Base-by-base conservation (phyloP, 2,888 invertebrate species). In the Leptinotarsa rubiginosa region DNA sequence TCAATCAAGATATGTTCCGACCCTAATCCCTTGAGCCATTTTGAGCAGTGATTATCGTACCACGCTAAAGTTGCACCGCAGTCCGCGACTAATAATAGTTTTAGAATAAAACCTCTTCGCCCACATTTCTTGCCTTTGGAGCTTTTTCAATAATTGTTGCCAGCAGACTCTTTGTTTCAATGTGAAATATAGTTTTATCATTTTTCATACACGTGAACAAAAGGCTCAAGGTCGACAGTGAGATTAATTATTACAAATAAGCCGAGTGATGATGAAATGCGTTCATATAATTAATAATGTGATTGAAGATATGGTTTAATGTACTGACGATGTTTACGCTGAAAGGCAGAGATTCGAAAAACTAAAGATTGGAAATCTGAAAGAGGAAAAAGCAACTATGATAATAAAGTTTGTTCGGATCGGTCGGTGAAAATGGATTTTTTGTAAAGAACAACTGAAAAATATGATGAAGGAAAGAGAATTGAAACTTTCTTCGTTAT, bases 31-130 rank as follows among this genome's bases (percentile, higher is more conserved):
- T 72, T 64, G 66, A 77, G 79, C 76, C 73, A 77, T 78, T 75
- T 77, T 62, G 68, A 71, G 71, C 76, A 65, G 73, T 78, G 78
- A 79, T 79, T 79, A 78, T 77, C 69, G 70, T 70, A 76, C 75
- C 75, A 75, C 76, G 76, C 77, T 71, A 72, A 79, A 75, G 62
- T 62, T 62, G 10, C 62, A 62, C n/a, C 41, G 62, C 41, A 31
- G 62, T 31, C 59, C 31, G n/a, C 16, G 62, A 62, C 62, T 62
- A 62, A 62, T 62, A 62, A 62, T 62, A 62, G 62, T 31, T 62
- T 41, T n/a, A 62, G 62, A 62, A 25, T 41, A 62, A 50, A 50
- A 62, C 25, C 25, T 31, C 62, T 25, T 16, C 62, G 41, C 31
- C 62, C 62, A 62, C 62, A 5, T 62, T 25, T 62, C 31, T 56